Evolutionary conservation across 2,888 invertebrate genomes (phyloP), one percentile per base, ranked within the genome.

Genomic region (Campaea margaritaria): DNA sequence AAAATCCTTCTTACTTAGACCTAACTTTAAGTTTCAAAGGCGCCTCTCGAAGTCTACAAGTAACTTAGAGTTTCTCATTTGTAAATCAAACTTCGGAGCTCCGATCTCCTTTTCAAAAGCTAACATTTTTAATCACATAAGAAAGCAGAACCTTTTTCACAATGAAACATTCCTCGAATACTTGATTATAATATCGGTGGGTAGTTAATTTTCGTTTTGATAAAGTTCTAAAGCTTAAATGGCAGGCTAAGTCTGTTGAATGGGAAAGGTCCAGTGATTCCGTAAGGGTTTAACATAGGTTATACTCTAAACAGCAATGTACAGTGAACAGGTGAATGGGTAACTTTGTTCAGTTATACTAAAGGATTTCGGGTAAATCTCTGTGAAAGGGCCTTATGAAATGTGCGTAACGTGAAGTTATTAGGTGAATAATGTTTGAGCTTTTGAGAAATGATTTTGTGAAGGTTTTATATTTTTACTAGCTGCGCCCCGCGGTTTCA

Each of bases 281-380:
- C 52, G 28, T 45, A 28, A 58, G 16, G 47, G 47, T 43, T 52
- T 58, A 34, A 43, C 58, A 52, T 52, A 58, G 41, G 56, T 41
- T 51, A 36, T 13, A 48, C 28, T 48, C 28, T 39, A 15, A 58
- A 44, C 52, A 58, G 47, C 11, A 47, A 21, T 51, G 21, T 28
- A 38, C 47, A 21, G 16, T 42, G 14, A 48, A 44, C 52, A 39
- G 58, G 47, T 42, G 43, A 58, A 52, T 52, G 12, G 43, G 58
- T 51, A 43, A 43, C 52, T 53, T 43, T 44, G 38, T 58, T 52
- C 38, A 48, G 52, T 43, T 43, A 47, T 36, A 52, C 58, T 52
- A 52, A 58, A 48, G 48, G 52, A 48, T 58, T 53, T 58, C n/a
- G 43, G 43, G 43, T 43, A 53, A 58, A n/a, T 47, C 46, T 57